Conservation (phyloP, 2,113 vertebrate species). For the Aix galericulata region DNA sequence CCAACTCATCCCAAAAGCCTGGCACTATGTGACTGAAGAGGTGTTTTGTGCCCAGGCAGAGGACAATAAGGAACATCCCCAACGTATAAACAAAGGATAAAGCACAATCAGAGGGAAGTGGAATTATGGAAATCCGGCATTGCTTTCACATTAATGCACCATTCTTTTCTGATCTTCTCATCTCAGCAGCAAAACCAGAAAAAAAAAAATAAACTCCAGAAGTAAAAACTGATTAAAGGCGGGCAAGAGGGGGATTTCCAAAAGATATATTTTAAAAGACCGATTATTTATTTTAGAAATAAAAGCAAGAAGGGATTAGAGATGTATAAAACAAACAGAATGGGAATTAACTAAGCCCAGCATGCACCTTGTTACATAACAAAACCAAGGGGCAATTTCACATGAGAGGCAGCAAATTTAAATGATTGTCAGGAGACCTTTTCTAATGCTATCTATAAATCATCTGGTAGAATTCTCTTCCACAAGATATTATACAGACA, state of each 20-base stretch:
- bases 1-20: not conserved
- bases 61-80: not conserved
- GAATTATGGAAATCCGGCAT: not conserved
- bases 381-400: slow-evolving; percentile 25
- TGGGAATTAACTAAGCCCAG: slow-evolving; percentile 32
- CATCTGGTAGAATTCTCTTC: slow-evolving; percentile 7
- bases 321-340: slow-evolving; percentile 50
- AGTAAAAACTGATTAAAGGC: slow-evolving; percentile 53
- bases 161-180: slow-evolving; percentile 14
- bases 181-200: slow-evolving; percentile 33
- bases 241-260: slow-evolving; percentile 50
- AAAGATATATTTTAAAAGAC: slow-evolving; percentile 36
- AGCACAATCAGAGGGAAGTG: slow-evolving; percentile 8
- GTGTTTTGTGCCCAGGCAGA: not conserved
- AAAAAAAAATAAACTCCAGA: not conserved
- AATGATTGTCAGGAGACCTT: slow-evolving; percentile 27
- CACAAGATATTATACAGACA: slow-evolving; percentile 40
- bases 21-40: not conserved
- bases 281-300: slow-evolving; percentile 37
- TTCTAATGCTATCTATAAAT: slow-evolving; percentile 26
- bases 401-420: slow-evolving; percentile 6
- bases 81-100: not conserved
- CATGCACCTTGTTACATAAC: slow-evolving; percentile 19
- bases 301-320: slow-evolving; percentile 41
- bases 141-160: slow-evolving; percentile 13